These are phyloP conservation scores for Pyrochroa serraticornis DNA, from an alignment of 2,888 invertebrate species.

Conservation along the genomic window DNA sequence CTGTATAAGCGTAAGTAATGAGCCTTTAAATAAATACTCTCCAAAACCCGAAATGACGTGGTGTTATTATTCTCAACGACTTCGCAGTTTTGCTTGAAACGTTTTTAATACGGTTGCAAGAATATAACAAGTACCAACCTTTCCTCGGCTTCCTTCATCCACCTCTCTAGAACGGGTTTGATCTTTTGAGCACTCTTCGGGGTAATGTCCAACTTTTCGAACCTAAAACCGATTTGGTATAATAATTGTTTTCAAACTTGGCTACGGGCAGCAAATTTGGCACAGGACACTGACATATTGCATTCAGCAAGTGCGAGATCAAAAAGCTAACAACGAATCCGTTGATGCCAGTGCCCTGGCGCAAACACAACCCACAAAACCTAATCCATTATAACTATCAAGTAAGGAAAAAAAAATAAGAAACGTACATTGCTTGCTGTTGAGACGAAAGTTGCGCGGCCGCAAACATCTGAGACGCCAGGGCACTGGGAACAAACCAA, in stretches of 20 bases:
- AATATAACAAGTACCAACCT: constrained; percentile 66
- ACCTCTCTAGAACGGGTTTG: constrained; percentile 96
- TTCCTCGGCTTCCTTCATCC: constrained; percentile 99
- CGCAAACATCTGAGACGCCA: constrained; percentile 96
- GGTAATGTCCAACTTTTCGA: constrained; percentile 99
- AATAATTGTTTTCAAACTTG: not conserved
- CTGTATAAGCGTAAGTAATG: too few species aligned
- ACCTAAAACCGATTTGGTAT: constrained; percentile 64
- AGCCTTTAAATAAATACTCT: too few species aligned
- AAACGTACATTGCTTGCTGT: constrained; percentile 92
- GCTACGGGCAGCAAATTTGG: constrained; percentile 29
- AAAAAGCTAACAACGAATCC: not conserved
- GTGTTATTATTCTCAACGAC: too few species aligned
- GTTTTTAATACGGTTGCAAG: too few species aligned
- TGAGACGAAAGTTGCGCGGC: constrained; percentile 89
- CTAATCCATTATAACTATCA: constrained; percentile 26
- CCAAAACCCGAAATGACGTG: too few species aligned
- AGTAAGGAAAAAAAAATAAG: constrained; percentile 36
- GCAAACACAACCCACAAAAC: constrained; percentile 31
- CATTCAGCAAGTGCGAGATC: constrained; percentile 19
- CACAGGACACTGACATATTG: constrained; percentile 60
- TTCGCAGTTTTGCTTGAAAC: too few species aligned
- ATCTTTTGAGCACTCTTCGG: constrained; percentile 99
- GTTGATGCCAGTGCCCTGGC: constrained; percentile 89
- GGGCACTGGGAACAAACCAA: constrained; percentile 85